Conservation (phyloP, 2,113 vertebrate species). For the Mesembrinibis cayennensis region DNA sequence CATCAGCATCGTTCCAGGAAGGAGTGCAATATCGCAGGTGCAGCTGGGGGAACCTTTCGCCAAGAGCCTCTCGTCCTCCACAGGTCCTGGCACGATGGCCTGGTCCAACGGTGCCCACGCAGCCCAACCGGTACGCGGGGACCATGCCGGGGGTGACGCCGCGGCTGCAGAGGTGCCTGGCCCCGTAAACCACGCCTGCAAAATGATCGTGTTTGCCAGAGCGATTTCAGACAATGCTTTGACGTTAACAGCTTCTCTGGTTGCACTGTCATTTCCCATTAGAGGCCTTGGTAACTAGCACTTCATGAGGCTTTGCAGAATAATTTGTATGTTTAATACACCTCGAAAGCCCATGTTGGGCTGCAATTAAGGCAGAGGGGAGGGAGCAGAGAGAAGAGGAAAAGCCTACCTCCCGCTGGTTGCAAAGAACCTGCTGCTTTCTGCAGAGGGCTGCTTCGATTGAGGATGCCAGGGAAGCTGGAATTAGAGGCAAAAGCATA, state of each 20-base stretch:
- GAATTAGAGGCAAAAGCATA: conserved; percentile 20
- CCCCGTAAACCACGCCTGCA: fast-evolving
- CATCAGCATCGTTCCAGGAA: background rate
- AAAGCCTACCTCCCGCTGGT: conserved; percentile 35
- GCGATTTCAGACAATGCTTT: conserved; percentile 13
- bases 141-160: background rate
- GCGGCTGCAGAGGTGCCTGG: background rate
- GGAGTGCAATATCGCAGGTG: background rate
- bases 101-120: fast-evolving
- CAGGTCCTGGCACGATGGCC: background rate
- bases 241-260: conserved; percentile 24
- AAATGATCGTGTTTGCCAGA: background rate
- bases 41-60: background rate
- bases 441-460: background rate
- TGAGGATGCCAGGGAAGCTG: conserved; percentile 46
- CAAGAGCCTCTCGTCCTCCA: background rate
- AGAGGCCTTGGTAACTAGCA: conserved; percentile 54
- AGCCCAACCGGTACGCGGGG: fast-evolving
- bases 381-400: conserved; percentile 34
- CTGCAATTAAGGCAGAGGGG: conserved; percentile 57
- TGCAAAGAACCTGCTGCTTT: conserved; percentile 27
- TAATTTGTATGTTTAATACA: conserved; percentile 71
- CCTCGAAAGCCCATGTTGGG: conserved; percentile 49
- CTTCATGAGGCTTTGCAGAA: conserved; percentile 58
- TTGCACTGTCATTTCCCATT: conserved; percentile 53